Evolutionary conservation across 2,113 vertebrate species (phyloP).

Genomic region (Carettochelys insculpta): DNA sequence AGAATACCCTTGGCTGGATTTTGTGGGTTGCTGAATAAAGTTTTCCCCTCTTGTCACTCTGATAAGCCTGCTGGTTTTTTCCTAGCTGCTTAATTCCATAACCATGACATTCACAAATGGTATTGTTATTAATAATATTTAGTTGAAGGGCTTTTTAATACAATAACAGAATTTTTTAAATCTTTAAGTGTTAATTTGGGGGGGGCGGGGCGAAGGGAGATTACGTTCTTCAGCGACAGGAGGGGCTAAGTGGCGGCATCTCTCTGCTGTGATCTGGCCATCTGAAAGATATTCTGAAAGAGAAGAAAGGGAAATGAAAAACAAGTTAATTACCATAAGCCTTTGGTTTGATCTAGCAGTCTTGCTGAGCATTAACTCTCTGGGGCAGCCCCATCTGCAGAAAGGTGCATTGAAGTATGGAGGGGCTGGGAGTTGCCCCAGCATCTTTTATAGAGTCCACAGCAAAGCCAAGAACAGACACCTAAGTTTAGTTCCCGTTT

Average conservation of each 20-base stretch:
- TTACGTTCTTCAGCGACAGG: background rate
- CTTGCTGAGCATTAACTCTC: background rate
- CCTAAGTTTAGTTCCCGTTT: background rate
- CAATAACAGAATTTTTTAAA: constrained; percentile 52
- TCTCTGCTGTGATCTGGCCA: constrained; percentile 90
- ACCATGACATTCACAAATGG: constrained; percentile 53
- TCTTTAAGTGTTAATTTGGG: constrained; percentile 71
- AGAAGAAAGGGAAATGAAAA: constrained; percentile 41
- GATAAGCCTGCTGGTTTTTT: constrained; percentile 19
- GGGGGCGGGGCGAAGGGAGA: too few relatives aligned
- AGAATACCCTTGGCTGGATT: background rate
- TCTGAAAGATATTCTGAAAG: constrained; percentile 95
- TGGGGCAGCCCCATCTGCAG: background rate
- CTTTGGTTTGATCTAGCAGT: background rate
- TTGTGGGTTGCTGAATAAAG: background rate
- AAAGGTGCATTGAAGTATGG: background rate
- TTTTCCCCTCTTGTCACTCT: background rate
- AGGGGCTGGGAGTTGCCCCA: background rate
- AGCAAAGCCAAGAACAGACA: background rate
- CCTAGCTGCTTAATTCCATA: constrained; percentile 46
- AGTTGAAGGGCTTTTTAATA: constrained; percentile 73
- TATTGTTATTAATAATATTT: constrained; percentile 70
- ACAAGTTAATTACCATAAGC: background rate
- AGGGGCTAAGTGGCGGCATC: constrained; percentile 88
- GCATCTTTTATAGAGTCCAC: background rate